Base-by-base conservation (phyloP, 2,888 invertebrate species). In the Allolobophora icterica region DNA sequence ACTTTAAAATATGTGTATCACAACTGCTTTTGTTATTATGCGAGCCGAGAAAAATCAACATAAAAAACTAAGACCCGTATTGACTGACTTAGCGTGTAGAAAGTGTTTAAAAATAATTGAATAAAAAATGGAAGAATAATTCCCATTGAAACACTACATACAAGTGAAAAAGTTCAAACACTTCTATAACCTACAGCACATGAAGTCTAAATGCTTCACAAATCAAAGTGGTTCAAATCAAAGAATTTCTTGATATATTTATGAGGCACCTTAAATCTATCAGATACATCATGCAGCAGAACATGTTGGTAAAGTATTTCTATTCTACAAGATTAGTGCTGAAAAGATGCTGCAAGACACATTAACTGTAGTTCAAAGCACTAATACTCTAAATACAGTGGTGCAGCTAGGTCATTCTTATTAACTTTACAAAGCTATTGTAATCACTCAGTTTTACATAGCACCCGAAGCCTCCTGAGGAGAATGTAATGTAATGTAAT, bases 241-340 rank as follows among this genome's bases (percentile, higher is more conserved):
- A 52, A 52, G 52, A 52, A 52, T 24, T 52, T 52, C 52, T 52
- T 52, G 52, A 52, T 3, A n/a, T 11, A 71, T 13, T 71, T 71
- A 71, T n/a, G 11, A 30, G 8, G 71, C 71, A n/a, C 71, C 8
- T 30, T n/a, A 71, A n/a, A 71, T 71, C 71, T n/a, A 71, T n/a
- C 71, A 71, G 30, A 71, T 1, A 13, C 4, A 4, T 71, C n/a
- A 71, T 71, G 71, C 71, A 71, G 11, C 71, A 71, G n/a, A 71
- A n/a, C 30, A n/a, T n/a, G 71, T n/a, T 71, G 71, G n/a, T n/a
- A 71, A 71, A 71, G n/a, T n/a, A 71, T 71, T 8, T 71, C 17
- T 71, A 71, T 71, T 71, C 71, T 71, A 71, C 71, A n/a, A 71
- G 71, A 71, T 71, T n/a, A 71, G 71, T 71, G 30, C 71, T n/a